Evolutionary conservation across 2,888 invertebrate species (phyloP), one percentile per base, ranked within the genome.

Genomic region (Octonoba sinensis): DNA sequence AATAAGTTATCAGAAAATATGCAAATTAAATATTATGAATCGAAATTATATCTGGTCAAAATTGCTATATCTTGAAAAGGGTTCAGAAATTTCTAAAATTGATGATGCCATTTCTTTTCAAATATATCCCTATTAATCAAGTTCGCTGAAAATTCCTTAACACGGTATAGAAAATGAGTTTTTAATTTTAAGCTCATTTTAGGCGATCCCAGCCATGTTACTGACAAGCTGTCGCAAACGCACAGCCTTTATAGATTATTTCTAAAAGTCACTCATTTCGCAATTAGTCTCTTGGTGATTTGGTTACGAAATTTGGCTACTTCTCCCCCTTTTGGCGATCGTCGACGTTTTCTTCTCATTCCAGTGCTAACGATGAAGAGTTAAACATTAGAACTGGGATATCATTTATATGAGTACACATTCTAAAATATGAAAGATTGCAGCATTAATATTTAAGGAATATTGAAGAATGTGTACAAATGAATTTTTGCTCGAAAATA

Each of bases 201-300:
- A 64, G 69, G 62, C 62, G 47, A 54, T 76, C 54, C 69, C 62
- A 76, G 62, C 60, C 47, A 36, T 76, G 76, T 76, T 70, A 44
- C 51, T 69, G 44, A 70, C 76, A 69, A 76, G 76, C 76, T 76
- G 76, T 76, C 70, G 70, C 70, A 76, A 70, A 69, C 70, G 69
- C 54, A 62, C 62, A 62, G 70, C 70, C 76, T 47, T 70, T 76
- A 69, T 76, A 56, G 70, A 76, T 76, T 76, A 60, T 36, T 76
- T 76, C 70, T 64, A 51, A 62, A 76, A 76, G 76, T 76, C 76
- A 69, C 64, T 76, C 70, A 76, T 76, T 76, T 76, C 56, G 76
- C 76, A 76, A 76, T 76, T 76, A 76, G 76, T 76, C 69, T 69
- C 70, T 60, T 67, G 56, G 64, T 64, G 47, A 70, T 76, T 46